phyloP scores from a whole-genome alignment of 1,140 invertebrate genomes.

The Parapsyche elsis region DNA sequence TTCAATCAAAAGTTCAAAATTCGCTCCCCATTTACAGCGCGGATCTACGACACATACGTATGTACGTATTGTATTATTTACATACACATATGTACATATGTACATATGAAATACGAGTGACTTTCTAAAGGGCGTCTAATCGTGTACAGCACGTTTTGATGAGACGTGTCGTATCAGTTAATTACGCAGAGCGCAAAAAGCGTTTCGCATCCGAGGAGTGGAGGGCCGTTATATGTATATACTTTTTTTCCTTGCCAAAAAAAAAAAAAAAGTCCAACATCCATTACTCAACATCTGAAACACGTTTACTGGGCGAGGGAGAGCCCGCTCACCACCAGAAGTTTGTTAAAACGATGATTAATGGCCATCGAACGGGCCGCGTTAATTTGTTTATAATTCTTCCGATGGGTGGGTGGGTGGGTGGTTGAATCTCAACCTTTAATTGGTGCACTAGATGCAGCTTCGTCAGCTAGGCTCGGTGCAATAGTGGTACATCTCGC shows the following conservation, averaged over 20 bases:
- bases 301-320: not conserved
- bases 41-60: too few species aligned
- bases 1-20: too few species aligned
- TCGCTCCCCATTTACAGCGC: too few species aligned
- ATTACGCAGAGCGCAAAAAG: too few species aligned
- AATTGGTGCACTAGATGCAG: not conserved
- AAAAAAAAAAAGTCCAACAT: conserved; percentile 20
- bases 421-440: not conserved
- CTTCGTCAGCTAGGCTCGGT: not conserved
- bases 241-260: not conserved
- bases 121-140: too few species aligned
- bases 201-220: too few species aligned
- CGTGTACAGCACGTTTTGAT: too few species aligned
- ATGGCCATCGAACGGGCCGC: conserved; percentile 17
- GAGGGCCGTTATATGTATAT: not conserved
- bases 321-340: not conserved
- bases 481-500: not conserved
- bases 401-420: not conserved
- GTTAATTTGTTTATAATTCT: conserved; percentile 34
- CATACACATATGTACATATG: too few species aligned
- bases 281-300: conserved; percentile 30
- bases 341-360: conserved; percentile 34
- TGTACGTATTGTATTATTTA: too few species aligned
- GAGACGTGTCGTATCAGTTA: too few species aligned
- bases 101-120: too few species aligned